Evolutionary conservation across 2,888 invertebrate species (phyloP), one percentile per base, ranked within the genome.

Genomic region (Nesidiocoris tenuis): DNA sequence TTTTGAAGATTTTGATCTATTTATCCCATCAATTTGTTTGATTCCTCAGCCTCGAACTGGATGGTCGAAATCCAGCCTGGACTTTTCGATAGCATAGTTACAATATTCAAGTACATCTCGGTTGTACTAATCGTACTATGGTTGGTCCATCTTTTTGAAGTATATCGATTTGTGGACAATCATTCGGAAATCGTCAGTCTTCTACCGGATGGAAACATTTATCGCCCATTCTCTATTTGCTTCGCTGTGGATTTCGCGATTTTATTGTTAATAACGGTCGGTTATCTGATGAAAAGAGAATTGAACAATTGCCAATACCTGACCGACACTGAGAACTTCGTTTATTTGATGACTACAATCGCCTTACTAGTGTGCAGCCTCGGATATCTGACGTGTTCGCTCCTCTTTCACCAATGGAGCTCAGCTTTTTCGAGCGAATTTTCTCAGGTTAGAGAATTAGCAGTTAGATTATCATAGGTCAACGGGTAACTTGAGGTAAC

Each of bases 181-280:
- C 67, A 67, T 18, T 54, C n/a, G 19, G 67, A 67, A 67, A 67
- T 67, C 19, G 55, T 22, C 17, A 55, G 55, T 5, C 16, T 67
- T 12, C 22, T 56, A n/a, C n/a, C n/a, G n/a, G n/a, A n/a, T 16
- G 56, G 67, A 55, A 39, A 67, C 17, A 3, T 19, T 21, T 55
- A 56, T 22, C 56, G 54, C 1, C 22, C 54, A 21, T 9, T 19
- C 19, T 22, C 67, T 9, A 21, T 54, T 22, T 67, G 54, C 16
- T 12, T 55, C n/a, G 22, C 21, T 21, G 18, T 67, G 23, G 67
- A 67, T 22, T 18, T 23, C 2, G 22, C 54, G 16, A 56, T 67
- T n/a, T 56, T 21, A 1, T 18, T 21, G 22, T 67, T 55, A 3
- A 9, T 56, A 7, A 16, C 55, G 2, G 12, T 56, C 22, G n/a